Evolutionary conservation across 2,888 invertebrate genomes (phyloP).

Genomic region (Sinopyrophorus schimmeli): DNA sequence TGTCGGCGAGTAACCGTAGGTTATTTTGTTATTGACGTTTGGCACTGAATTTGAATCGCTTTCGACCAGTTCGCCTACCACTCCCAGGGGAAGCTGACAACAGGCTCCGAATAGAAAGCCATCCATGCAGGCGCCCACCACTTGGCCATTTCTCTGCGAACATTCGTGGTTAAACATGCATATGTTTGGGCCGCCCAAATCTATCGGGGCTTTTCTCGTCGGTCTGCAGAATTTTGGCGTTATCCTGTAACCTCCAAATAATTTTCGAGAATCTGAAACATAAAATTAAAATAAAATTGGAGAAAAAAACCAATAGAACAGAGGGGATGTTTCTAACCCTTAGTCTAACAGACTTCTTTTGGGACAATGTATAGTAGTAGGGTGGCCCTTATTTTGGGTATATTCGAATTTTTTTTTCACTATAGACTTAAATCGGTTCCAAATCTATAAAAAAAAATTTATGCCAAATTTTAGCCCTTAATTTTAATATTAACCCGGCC

Average conservation of each 20-base stretch:
- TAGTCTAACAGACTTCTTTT: too few relatives aligned
- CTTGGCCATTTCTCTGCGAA: conserved; percentile 74
- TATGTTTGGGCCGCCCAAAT: conserved; percentile 72
- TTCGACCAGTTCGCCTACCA: conserved; percentile 48
- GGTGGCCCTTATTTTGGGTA: too few relatives aligned
- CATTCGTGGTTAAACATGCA: conserved; percentile 96
- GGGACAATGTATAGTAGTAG: too few relatives aligned
- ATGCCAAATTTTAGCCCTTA: too few relatives aligned
- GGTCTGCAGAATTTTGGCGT: conserved; percentile 81
- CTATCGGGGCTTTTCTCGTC: conserved; percentile 63
- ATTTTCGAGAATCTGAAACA: conserved; percentile 64
- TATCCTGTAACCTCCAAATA: conserved; percentile 86
- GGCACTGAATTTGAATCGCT: conserved; percentile 35
- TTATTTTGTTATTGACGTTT: conserved; percentile 23
- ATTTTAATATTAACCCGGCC: too few relatives aligned
- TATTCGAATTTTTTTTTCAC: too few relatives aligned
- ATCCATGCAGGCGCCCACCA: conserved; percentile 90
- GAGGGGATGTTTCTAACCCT: too few relatives aligned
- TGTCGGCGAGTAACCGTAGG: conserved; percentile 22
- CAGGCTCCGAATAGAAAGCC: conserved; percentile 92
- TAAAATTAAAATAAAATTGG: conserved; percentile 6
- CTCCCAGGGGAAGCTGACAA: conserved; percentile 70
- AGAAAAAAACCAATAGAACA: too few relatives aligned
- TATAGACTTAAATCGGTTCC: too few relatives aligned
- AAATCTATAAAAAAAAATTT: too few relatives aligned